Conservation (phyloP, 2,113 vertebrate species). For the Salvelinus sp. region DNA sequence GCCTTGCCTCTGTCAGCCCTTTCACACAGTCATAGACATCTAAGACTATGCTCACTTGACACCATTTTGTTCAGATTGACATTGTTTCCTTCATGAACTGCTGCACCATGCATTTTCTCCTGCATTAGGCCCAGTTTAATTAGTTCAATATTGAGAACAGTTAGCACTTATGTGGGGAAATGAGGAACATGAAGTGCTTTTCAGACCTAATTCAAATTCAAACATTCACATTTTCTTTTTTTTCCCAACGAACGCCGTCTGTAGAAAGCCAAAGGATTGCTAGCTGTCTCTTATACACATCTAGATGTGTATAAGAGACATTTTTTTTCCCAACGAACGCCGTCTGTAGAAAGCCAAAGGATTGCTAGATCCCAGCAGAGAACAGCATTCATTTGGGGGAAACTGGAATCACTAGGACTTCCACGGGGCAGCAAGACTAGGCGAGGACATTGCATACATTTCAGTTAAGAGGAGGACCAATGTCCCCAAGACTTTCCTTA, state of each 20-base stretch:
- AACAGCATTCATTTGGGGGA: slow-evolving; percentile 44
- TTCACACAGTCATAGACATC: background rate
- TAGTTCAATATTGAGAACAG: background rate
- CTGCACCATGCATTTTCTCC: background rate
- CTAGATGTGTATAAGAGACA: too few species aligned
- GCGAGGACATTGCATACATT: slow-evolving; percentile 44
- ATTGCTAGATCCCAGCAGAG: slow-evolving; percentile 35
- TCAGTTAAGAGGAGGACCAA: background rate
- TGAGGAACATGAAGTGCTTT: slow-evolving; percentile 13
- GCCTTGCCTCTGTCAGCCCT: slow-evolving; percentile 17
- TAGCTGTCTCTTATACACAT: too few species aligned
- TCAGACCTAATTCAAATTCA: slow-evolving; percentile 54
- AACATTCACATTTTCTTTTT: slow-evolving; percentile 34
- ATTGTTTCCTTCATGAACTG: background rate
- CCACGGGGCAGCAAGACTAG: slow-evolving; percentile 24
- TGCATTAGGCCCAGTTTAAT: background rate
- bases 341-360: slow-evolving; percentile 49
- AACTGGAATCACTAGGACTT: too few species aligned
- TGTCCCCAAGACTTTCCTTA: too few species aligned
- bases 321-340: slow-evolving; percentile 26
- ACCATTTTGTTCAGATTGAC: background rate
- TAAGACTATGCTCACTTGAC: background rate
- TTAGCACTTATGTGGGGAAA: background rate
- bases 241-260: slow-evolving; percentile 42
- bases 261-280: slow-evolving; percentile 42